Percentiles rank a stretch among this genome's conserved stretches.
phyloP scores from a whole-genome alignment of 2,888 invertebrate species.

The Leucophenga montana region DNA sequence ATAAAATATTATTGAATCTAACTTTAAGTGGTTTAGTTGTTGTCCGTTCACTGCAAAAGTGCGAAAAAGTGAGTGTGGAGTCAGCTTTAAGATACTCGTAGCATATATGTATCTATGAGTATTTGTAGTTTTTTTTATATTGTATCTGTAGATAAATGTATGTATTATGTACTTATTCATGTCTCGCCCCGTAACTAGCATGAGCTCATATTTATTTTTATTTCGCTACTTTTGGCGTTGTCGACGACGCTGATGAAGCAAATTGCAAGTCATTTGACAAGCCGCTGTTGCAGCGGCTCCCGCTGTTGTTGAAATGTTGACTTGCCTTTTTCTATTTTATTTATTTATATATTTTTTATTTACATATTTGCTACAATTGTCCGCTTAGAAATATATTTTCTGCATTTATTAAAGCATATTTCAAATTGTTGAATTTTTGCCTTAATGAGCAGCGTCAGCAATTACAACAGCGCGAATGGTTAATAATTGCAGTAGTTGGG shows the following conservation, averaged over 20 bases:
- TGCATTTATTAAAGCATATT: no score
- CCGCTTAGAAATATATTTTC: no score
- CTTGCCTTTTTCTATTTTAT: conserved; percentile 59
- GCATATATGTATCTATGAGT: no score
- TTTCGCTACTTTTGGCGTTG: conserved; percentile 49
- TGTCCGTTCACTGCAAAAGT: neutral
- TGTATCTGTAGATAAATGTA: conserved; percentile 29
- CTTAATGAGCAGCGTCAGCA: no score
- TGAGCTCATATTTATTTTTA: conserved; percentile 71
- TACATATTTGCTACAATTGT: neutral
- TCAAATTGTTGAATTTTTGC: no score
- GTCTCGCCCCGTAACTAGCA: conserved; percentile 56
- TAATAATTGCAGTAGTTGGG: no score
- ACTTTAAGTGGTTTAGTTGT: neutral
- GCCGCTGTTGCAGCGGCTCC: conserved; percentile 71
- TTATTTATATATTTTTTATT: conserved; percentile 6
- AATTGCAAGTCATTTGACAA: conserved; percentile 72
- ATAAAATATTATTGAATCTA: neutral
- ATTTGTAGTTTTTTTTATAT: neutral
- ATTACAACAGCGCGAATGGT: no score
- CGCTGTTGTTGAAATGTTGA: conserved; percentile 70
- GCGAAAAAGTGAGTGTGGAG: no score
- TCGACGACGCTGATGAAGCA: conserved; percentile 32
- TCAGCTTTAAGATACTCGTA: no score
- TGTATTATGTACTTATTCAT: conserved; percentile 38